Percentiles rank a stretch among this genome's conserved stretches.
Evolutionary conservation across 1,140 invertebrate genomes (phyloP).

Genomic region (Rhagoletis zephyria): DNA sequence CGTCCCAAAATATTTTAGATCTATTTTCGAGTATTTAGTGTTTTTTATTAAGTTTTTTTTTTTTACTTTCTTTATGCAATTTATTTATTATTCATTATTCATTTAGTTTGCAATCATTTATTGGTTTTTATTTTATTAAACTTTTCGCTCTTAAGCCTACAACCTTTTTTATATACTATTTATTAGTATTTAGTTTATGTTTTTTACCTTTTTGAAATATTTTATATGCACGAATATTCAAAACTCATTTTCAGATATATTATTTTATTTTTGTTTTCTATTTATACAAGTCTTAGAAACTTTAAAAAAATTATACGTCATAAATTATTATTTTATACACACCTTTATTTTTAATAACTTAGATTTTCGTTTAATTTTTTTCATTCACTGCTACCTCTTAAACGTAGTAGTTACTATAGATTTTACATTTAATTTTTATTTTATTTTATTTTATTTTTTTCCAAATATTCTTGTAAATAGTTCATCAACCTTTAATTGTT

Average conservation of each 20-base stretch:
- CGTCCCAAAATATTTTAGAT: slow-evolving; percentile 1
- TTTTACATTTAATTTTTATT: not conserved
- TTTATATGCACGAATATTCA: not conserved
- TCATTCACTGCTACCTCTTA: slow-evolving; percentile 30
- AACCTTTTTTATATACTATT: slow-evolving; percentile 1
- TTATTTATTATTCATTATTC: not conserved
- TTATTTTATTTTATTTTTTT: slow-evolving; percentile 47
- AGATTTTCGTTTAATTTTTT: not conserved
- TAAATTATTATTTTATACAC: slow-evolving; percentile 9
- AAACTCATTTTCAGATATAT: not conserved
- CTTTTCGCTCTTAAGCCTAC: not conserved
- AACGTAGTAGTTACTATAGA: slow-evolving; percentile 37
- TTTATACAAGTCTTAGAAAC: slow-evolving; percentile 19
- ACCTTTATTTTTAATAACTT: slow-evolving; percentile 39
- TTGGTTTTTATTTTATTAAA: not conserved
- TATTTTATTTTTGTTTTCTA: slow-evolving; percentile 6
- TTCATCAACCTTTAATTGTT: slow-evolving; percentile 59
- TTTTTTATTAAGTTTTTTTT: not conserved
- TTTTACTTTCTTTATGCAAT: not conserved
- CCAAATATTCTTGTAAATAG: slow-evolving; percentile 57
- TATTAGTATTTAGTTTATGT: not conserved
- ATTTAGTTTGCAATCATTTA: not conserved
- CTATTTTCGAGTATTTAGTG: slow-evolving; percentile 23
- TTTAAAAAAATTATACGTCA: slow-evolving; percentile 43
- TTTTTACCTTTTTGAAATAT: not conserved